A percentile compares a stretch with the other conserved stretches of the same genome.
Conservation (phyloP, 23 tunicate species). For the Ciona savignyi region DNA sequence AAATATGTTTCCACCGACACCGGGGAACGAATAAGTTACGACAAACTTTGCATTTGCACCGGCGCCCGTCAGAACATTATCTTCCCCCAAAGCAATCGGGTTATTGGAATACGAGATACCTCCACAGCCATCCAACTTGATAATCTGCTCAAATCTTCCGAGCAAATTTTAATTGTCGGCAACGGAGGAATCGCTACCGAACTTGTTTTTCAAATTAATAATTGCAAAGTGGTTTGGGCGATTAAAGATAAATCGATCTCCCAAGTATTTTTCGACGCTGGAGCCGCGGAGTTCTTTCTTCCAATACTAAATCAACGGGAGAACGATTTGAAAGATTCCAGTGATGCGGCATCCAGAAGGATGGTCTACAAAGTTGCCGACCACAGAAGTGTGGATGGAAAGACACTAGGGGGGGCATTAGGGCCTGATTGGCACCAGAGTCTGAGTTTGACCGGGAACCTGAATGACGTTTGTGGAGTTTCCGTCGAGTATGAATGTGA, state of each 20-base stretch:
- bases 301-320: slow-evolving; percentile 26
- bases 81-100: slow-evolving; percentile 37
- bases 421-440: slow-evolving; percentile 91
- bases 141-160: slow-evolving; percentile 14
- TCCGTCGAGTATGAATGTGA: slow-evolving; percentile 45
- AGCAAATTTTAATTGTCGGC: slow-evolving; percentile 69
- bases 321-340: background rate
- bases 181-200: slow-evolving; percentile 91
- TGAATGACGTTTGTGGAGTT: background rate
- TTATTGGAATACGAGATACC: slow-evolving; percentile 78
- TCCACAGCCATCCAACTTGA: slow-evolving; percentile 58
- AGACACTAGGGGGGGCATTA: slow-evolving; percentile 53
- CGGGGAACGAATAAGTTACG: slow-evolving; percentile 18
- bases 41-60: slow-evolving; percentile 74
- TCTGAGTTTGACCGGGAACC: slow-evolving; percentile 19
- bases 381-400: background rate
- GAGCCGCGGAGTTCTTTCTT: slow-evolving; percentile 80
- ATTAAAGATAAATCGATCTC: slow-evolving; percentile 75
- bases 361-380: slow-evolving; percentile 32
- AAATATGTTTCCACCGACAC: slow-evolving; percentile 26
- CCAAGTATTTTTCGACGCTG: slow-evolving; percentile 75
- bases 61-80: slow-evolving; percentile 66
- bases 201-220: slow-evolving; percentile 52
- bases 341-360: slow-evolving; percentile 18
- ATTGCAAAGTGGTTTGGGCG: slow-evolving; percentile 69